These are phyloP conservation scores for Synergus japonicus DNA, from an alignment of 2,888 invertebrate species.

Conservation along the genomic window DNA sequence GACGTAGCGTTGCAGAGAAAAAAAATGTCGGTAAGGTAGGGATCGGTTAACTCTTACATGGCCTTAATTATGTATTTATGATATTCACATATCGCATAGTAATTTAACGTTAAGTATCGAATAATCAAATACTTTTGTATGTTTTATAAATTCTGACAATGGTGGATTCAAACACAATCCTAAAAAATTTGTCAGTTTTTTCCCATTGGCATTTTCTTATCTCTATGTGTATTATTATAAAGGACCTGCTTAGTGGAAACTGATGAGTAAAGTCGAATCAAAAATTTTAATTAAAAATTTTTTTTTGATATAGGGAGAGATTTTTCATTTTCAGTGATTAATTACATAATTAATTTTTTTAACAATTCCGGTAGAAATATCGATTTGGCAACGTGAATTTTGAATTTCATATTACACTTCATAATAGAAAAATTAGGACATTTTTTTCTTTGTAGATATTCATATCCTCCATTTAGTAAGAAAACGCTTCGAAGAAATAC, in stretches of 20 bases:
- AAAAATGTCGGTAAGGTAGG: no score
- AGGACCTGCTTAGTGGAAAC: conserved; percentile 45
- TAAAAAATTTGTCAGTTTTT: conserved; percentile 56
- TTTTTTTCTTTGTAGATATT: no score
- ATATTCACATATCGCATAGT: conserved; percentile 13
- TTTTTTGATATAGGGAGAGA: not conserved
- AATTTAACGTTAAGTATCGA: conserved; percentile 53
- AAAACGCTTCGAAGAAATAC: no score
- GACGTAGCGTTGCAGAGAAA: no score
- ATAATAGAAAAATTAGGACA: no score
- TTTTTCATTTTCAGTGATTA: not conserved
- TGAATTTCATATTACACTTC: no score
- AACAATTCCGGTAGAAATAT: no score
- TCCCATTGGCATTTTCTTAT: conserved; percentile 54
- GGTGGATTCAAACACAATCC: conserved; percentile 61
- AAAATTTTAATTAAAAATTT: not conserved
- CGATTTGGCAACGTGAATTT: no score
- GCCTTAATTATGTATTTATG: not conserved
- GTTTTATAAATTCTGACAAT: conserved; percentile 68
- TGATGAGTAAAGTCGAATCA: not conserved
- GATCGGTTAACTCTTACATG: no score
- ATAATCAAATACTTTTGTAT: conserved; percentile 60
- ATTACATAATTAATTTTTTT: no score
- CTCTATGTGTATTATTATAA: conserved; percentile 17
- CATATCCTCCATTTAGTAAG: no score